These are phyloP conservation scores for Periparus ater DNA, from an alignment of 2,797 vertebrate species.

Conservation along the genomic window DNA sequence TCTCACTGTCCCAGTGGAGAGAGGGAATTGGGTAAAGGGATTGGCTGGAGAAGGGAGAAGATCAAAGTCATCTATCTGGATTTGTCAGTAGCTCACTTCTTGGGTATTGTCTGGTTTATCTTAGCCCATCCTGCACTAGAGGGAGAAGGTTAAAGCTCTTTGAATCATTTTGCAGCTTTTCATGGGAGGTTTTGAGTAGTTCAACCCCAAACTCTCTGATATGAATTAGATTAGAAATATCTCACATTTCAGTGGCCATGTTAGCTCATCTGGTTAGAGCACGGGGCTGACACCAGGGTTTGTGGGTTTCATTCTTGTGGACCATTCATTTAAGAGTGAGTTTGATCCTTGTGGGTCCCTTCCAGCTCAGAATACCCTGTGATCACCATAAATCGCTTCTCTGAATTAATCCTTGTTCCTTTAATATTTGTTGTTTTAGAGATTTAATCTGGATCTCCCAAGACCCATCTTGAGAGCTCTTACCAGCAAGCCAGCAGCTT, in stretches of 20 bases:
- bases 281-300: fast-evolving
- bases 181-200: background rate
- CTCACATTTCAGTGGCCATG: background rate
- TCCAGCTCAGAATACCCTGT: background rate
- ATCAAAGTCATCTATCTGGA: background rate
- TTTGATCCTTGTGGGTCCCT: background rate
- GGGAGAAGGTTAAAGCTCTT: background rate
- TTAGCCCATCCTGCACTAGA: background rate
- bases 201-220: background rate
- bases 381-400: background rate
- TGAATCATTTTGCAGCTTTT: background rate
- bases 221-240: background rate
- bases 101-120: background rate
- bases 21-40: background rate
- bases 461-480: background rate
- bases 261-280: background rate
- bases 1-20: background rate
- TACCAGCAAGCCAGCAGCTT: background rate
- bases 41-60: background rate
- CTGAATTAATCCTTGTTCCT: background rate
- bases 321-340: background rate
- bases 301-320: background rate
- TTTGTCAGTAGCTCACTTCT: background rate
- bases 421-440: background rate
- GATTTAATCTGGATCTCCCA: background rate